Conservation (phyloP, 2,113 vertebrate species). For the rat (Rattus norvegicus) region DNA sequence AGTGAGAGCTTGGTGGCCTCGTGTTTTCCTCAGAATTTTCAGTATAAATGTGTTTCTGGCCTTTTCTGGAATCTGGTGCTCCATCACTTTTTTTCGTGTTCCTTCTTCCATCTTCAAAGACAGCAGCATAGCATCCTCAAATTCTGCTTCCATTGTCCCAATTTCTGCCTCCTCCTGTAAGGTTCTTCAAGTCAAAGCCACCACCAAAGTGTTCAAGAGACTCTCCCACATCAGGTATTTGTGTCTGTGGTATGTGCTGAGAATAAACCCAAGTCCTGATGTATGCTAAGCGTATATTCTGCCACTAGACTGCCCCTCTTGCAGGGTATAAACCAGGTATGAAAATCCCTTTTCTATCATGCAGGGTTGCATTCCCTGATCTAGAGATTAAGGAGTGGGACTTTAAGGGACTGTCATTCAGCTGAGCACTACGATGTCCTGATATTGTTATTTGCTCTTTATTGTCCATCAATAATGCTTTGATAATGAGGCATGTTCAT, state of each 20-base stretch:
- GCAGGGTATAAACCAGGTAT: neutral
- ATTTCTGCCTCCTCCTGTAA: neutral
- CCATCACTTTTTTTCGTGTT: neutral
- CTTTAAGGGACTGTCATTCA: neutral
- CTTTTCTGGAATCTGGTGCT: neutral
- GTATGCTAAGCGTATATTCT: neutral
- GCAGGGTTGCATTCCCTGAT: neutral
- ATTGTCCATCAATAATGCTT: neutral
- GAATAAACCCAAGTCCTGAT: neutral
- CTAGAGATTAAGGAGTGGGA: neutral
- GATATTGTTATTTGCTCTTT: neutral
- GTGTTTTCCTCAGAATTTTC: neutral
- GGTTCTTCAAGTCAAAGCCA: neutral
- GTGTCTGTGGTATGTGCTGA: neutral
- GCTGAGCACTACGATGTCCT: neutral
- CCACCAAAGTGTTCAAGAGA: neutral
- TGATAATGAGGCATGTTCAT: neutral
- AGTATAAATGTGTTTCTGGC: neutral
- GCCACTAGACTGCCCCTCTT: neutral
- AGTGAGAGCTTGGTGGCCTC: neutral
- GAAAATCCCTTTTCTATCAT: neutral
- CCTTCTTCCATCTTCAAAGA: neutral
- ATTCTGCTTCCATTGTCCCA: neutral
- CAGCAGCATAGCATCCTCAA: neutral
- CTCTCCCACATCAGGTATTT: no score